phyloP scores from a whole-genome alignment of 1,140 invertebrate species.

The Heterodera carotae region DNA sequence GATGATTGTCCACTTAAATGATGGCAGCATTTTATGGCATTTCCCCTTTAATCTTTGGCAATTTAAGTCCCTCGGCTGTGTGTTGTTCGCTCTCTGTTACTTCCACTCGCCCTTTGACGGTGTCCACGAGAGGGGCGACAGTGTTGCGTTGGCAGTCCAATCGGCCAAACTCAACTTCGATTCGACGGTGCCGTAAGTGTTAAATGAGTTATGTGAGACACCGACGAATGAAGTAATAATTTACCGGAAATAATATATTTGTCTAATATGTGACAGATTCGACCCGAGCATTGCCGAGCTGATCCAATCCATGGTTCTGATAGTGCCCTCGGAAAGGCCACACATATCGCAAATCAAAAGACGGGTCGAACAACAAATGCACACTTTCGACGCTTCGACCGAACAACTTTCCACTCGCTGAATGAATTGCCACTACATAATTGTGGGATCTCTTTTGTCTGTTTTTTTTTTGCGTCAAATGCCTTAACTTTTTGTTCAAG shows the following conservation, averaged over 20 bases:
- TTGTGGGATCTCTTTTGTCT: slow-evolving; percentile 12
- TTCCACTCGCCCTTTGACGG: slow-evolving; percentile 41
- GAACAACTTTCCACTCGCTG: not conserved
- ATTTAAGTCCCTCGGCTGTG: slow-evolving; percentile 46
- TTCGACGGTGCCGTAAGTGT: slow-evolving; percentile 32
- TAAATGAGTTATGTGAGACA: not conserved
- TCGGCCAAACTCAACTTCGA: slow-evolving; percentile 36
- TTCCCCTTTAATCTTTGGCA: not conserved
- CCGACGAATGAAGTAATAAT: no score
- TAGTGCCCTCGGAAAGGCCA: slow-evolving; percentile 34
- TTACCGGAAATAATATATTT: not conserved
- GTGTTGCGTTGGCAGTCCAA: slow-evolving; percentile 38
- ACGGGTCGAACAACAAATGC: slow-evolving; percentile 9
- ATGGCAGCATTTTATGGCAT: not conserved
- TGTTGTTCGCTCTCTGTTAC: slow-evolving; percentile 41
- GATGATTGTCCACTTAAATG: no score
- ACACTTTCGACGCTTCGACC: not conserved
- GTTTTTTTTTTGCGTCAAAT: slow-evolving; percentile 1
- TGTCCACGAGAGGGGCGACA: slow-evolving; percentile 41
- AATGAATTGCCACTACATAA: not conserved
- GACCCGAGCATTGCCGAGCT: slow-evolving; percentile 17
- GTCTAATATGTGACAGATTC: slow-evolving; percentile 28
- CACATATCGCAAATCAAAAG: slow-evolving; percentile 26
- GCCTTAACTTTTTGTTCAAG: not conserved
- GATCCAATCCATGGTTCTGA: slow-evolving; percentile 23